A percentile compares a stretch with the other conserved stretches of the same genome.
Evolutionary conservation across 2,113 vertebrate species (phyloP).

Genomic region (Rhinichthys klamathensis): DNA sequence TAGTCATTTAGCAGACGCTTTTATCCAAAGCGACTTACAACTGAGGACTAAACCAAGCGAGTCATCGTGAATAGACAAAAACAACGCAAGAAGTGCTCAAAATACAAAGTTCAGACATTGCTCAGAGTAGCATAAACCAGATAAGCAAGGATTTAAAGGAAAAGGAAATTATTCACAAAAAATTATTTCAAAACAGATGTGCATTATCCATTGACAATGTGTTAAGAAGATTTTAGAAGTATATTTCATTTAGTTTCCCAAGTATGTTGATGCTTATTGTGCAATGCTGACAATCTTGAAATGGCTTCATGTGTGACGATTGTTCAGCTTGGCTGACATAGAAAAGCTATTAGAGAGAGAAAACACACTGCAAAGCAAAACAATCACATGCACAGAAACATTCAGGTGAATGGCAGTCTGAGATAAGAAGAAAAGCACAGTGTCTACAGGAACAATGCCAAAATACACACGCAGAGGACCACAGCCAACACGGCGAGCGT

Average conservation of each 20-base stretch:
- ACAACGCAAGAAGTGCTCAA: too few species aligned
- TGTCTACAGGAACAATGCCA: not conserved
- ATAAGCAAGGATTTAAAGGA: too few species aligned
- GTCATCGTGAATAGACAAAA: too few species aligned
- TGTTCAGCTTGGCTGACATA: not conserved
- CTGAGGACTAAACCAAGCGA: too few species aligned
- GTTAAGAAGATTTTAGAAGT: not conserved
- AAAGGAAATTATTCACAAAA: not conserved
- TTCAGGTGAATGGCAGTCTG: conserved; percentile 10
- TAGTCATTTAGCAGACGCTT: too few species aligned
- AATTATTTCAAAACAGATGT: not conserved
- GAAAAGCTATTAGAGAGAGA: not conserved
- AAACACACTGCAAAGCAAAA: too few species aligned
- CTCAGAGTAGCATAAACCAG: too few species aligned
- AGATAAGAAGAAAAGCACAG: conserved; percentile 1
- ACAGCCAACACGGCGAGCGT: not conserved
- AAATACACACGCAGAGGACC: not conserved
- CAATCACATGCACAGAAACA: not conserved
- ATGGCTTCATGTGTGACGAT: conserved; percentile 2
- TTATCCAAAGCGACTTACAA: too few species aligned
- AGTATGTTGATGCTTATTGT: not conserved
- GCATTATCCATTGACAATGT: not conserved
- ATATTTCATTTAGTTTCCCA: not conserved
- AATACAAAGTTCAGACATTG: too few species aligned
- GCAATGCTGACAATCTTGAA: not conserved